Base-by-base conservation (phyloP, 2,113 vertebrate species). In the Epinephelus lanceolatus region DNA sequence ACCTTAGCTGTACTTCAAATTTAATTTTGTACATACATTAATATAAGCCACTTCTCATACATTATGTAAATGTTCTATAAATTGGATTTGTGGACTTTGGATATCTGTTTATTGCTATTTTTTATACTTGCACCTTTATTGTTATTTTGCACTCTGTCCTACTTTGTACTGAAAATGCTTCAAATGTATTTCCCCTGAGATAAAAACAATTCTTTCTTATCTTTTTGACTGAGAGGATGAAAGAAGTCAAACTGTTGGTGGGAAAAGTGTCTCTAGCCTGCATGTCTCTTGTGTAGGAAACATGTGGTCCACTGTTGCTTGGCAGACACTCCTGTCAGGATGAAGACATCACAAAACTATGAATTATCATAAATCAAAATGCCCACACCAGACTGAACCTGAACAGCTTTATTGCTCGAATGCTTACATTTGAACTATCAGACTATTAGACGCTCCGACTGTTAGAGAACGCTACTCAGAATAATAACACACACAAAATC, bases 401-500 rank as follows among this genome's bases (percentile, higher is more conserved):
- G 33, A 85, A 63, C 49, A 71, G 13, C 52, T 93, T 92, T 91
- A 89, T 93, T 93, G 52, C 33, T 78, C 73, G 25, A 81, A 72
- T 63, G 17, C 27, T 71, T 67, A 75, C 61, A 87, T 80, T 65
- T 51, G 5, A 59, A 79, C 53, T 45, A 79, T 75, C 5, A 81
- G 15, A 63, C 49, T 55, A 71, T 21, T 63, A 40, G 21, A 70
- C 37, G 45, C 23, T 37, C 33, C 5, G 6, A 7, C 33, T 37
- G 6, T 37, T 37, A 83, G 2, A 69, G 17, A 55, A 23, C 49
- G 49, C 9, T 74, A 53, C 67, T 71, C 33, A 53, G n/a, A 71
- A 80, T 40, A 19, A 67, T 2, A 78, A 75, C 23, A 72, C 23
- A 72, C 71, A 53, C 6, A 65, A 47, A 8, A 65, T 62, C 57